Conservation (phyloP, 35 echinoderm and acorn worm species). For the Apostichopus japonicus region DNA sequence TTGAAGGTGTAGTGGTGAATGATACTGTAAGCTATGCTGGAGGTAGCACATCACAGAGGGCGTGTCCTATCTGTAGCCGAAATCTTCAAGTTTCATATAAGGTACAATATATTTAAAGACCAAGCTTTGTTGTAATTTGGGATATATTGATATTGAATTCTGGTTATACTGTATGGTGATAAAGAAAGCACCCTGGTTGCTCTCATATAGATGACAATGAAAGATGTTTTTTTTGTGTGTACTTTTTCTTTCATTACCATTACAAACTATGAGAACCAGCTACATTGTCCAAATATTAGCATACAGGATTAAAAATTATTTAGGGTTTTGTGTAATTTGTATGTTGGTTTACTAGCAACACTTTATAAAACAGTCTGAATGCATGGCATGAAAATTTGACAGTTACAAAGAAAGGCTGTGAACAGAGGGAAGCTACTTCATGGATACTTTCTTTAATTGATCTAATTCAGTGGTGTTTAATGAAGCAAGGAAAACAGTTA, state of each 20-base stretch:
- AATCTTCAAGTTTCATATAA: constrained; percentile 72
- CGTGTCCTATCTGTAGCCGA: constrained; percentile 83
- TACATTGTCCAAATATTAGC: no score
- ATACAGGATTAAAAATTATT: no score
- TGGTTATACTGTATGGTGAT: neutral
- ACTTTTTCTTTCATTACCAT: neutral
- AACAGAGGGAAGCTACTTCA: no score
- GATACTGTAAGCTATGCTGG: constrained; percentile 12
- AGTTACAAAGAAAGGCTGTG: no score
- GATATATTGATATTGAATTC: no score
- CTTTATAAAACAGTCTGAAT: no score
- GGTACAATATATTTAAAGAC: constrained; percentile 44
- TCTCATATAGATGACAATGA: neutral
- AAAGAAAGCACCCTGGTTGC: neutral
- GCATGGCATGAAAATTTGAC: no score
- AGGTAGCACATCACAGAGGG: constrained; percentile 52
- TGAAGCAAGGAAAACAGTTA: neutral
- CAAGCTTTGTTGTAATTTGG: neutral
- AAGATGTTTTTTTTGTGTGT: neutral
- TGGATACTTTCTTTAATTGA: no score
- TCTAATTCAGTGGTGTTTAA: neutral
- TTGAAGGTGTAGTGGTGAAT: constrained; percentile 59
- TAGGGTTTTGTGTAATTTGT: no score
- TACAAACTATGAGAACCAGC: neutral
- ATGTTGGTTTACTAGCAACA: no score